Base-by-base conservation (phyloP, 2,113 vertebrate genomes). In the Tychaedon coryphoeus region DNA sequence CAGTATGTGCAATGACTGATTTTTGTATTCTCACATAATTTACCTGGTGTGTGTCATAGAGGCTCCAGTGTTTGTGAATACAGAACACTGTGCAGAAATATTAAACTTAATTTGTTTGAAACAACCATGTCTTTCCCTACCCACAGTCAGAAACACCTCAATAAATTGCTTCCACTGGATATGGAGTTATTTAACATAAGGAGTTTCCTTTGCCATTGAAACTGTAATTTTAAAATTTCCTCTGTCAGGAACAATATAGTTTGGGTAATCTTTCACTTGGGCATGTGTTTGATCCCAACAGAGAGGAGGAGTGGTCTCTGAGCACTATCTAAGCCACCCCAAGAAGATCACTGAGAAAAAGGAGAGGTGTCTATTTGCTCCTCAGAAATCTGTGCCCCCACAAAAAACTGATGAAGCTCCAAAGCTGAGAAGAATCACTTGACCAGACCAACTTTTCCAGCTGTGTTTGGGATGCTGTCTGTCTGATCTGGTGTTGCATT, bases 61-160 rank as follows among this genome's bases (percentile, higher is more conserved):
- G 96, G 93, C 98, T 98, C 96, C 58, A 74, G 96, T 98, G 98
- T 98, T 98, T 98, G 96, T 98, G 97, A 97, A 94, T 97, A 96
- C 89, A 97, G 95, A 97, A 92, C 86, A 73, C 78, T 96, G 95
- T 96, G 95, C 97, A 97, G 96, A 90, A 97, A 96, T 97, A 98
- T 97, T 98, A 98, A 99, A 98, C 90, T 96, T 93, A 87, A 98
- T 91, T 95, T 97, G 65, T 97, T 97, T 96, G 90, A 97, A 93
- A 97, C 29, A 87, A 40, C 23, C 24, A 38, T 54, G 77, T 88
- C 69, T 91, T 82, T 43, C 51, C 77, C 60, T 93, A 53, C 24
- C 20, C 62, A 71, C 80, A 23, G 25, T 80, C 6, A 14, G 53
- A 92, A 82, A 67, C 54, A 34, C 69, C 7, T 34, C 48, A 45